Conservation (phyloP, 2,113 vertebrate genomes). For the Saccopteryx bilineata region DNA sequence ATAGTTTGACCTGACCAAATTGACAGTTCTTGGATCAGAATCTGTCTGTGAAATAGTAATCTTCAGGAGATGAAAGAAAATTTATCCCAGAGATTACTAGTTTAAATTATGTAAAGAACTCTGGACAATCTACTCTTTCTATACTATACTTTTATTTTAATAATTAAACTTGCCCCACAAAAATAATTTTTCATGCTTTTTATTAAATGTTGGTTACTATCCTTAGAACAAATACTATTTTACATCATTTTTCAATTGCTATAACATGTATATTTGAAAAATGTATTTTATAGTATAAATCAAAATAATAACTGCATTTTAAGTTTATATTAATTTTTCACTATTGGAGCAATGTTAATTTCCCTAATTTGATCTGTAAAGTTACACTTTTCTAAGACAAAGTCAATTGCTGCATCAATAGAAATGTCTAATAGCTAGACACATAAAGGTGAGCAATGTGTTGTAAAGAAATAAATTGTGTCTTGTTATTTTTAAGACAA, state of each 20-base stretch:
- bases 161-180: background rate
- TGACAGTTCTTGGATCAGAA: background rate
- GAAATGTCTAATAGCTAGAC: background rate
- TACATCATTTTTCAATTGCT: background rate
- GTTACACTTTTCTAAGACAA: background rate
- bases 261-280: constrained; percentile 6
- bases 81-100: background rate
- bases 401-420: background rate
- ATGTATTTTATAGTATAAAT: background rate
- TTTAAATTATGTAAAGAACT: background rate
- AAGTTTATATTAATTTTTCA: background rate
- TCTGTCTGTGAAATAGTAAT: background rate
- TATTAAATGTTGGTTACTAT: background rate
- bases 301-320: background rate
- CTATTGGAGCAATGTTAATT: background rate
- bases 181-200: background rate
- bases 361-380: background rate
- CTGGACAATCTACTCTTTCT: background rate
- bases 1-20: background rate
- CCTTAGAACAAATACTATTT: background rate
- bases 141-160: background rate
- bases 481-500: background rate
- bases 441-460: background rate
- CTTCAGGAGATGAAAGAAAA: constrained; percentile 27
- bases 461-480: background rate